Conservation (phyloP, 2,113 vertebrate species). For the Hemiprocne comata region DNA sequence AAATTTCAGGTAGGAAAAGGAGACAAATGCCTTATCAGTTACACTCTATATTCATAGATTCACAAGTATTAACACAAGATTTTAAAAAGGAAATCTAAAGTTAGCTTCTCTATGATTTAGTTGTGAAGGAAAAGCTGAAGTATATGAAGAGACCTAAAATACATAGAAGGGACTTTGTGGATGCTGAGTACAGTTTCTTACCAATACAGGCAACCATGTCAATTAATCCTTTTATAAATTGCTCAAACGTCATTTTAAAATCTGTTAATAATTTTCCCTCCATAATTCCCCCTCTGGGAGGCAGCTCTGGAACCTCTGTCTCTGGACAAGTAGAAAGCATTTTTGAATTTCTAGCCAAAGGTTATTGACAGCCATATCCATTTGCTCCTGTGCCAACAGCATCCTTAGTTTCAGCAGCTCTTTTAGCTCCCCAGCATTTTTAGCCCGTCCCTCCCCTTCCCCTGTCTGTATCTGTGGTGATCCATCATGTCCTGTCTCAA, state of each 20-base stretch:
- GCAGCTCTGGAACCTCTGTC: not conserved
- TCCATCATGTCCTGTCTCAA: not conserved
- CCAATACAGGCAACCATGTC: not conserved
- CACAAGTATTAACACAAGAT: not conserved
- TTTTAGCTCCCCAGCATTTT: not conserved
- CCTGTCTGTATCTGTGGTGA: not conserved
- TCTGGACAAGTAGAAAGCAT: not conserved
- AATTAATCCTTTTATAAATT: constrained; percentile 23
- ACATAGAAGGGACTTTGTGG: not conserved
- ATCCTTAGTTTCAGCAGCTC: not conserved
- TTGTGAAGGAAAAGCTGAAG: not conserved
- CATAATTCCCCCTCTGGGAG: constrained; percentile 8
- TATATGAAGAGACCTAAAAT: not conserved
- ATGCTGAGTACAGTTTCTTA: not conserved
- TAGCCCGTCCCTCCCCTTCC: not conserved
- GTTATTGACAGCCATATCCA: constrained; percentile 7
- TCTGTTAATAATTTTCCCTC: constrained; percentile 10
- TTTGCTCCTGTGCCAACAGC: constrained; percentile 22
- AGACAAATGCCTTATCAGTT: not conserved
- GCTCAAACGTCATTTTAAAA: constrained; percentile 15
- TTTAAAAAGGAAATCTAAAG: not conserved
- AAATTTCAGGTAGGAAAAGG: not conserved
- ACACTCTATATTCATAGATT: not conserved
- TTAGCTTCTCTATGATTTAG: not conserved
- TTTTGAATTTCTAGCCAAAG: constrained; percentile 23